Evolutionary conservation across 1,140 invertebrate species (phyloP), one percentile per base, ranked within the genome.

Genomic region (Zaprionus kolodkinae): DNA sequence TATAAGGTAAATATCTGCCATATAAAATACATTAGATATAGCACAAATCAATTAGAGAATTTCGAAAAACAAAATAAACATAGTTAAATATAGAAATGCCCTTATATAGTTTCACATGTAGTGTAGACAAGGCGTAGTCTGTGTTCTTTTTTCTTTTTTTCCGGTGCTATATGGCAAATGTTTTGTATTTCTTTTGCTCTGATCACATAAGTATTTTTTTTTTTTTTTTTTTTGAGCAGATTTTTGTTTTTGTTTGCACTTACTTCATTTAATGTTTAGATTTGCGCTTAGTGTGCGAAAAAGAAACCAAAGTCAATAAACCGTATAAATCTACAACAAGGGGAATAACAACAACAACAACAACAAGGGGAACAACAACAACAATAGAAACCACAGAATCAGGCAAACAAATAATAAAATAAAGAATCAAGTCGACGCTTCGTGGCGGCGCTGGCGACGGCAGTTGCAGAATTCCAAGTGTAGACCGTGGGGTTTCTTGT

Each of bases 281-380:
- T 78, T 76, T 75, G 25, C 59, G 83, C 79, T 85, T 82, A 82
- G 67, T 82, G 71, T 81, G 81, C 81, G 74, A 84, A 84, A 84
- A 78, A 75, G 65, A 63, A 79, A 79, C 68, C 84, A 86, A 83
- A 88, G 83, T 88, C 83, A 86, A 86, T 87, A 86, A 86, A 86
- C 82, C 72, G 67, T 52, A 81, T 72, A 82, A 86, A 86, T 63
- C 52, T 71, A 61, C 48, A 83, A 81, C 48, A 68, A 10, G 55
- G 70, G 70, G 45, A 66, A 25, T 43, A 63, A 50, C 73, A 72
- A 55, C 65, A 60, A 60, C 35, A 60, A 21, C 21, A 21, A 61
- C 48, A 83, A 81, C 1, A 21, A 67, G 50, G 71, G 45, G 45
- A 86, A 79, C 68, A 71, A 71, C 10, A 73, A 25, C 38, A 67